Base-by-base conservation (phyloP, 1,140 invertebrate species). In the Drosophila nebulosa region DNA sequence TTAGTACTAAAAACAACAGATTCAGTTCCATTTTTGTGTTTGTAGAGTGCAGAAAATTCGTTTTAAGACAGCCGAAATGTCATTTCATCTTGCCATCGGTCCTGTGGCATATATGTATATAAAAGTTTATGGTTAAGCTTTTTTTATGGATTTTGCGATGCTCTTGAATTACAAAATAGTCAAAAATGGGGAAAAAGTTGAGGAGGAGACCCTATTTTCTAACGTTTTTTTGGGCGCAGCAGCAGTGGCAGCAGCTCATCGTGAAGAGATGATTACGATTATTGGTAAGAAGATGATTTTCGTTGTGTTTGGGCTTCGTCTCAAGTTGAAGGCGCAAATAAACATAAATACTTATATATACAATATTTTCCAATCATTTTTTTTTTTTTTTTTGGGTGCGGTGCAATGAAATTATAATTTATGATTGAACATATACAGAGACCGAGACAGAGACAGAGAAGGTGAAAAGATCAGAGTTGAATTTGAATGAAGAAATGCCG, bases 291-390 rank as follows among this genome's bases (percentile, higher is more conserved):
- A 32, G 27, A 35, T 64, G 30, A n/a, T 55, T 58, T 75, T 63
- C 42, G 18, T 39, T 50, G 42, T 7, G 22, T 27, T 12, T 22
- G 21, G 10, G 39, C 16, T 57, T 52, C 30, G 42, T 63, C 64
- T 79, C 80, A 84, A 84, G 79, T 84, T 84, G 67, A 84, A 84
- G 79, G 79, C 79, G 79, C 67, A 83, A 76, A 84, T 84, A 85
- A 72, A 79, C 69, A 72, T 79, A 79, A 78, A 75, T 30, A 30
- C n/a, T n/a, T 30, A 30, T 30, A 52, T 9, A 36, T 60, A n/a
- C n/a, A n/a, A n/a, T n/a, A n/a, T 26, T 60, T 57, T 21, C 42
- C 50, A 46, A 46, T 21, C 16, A 46, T 7, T 62, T 64, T 56
- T n/a, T n/a, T n/a, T n/a, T n/a, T n/a, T n/a, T n/a, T n/a, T n/a